A percentile compares a stretch with the other conserved stretches of the same genome.
These are phyloP conservation scores for Zoroaster sp. DNA, from an alignment of 53 echinoderm and acorn worm genomes.

Conservation along the genomic window DNA sequence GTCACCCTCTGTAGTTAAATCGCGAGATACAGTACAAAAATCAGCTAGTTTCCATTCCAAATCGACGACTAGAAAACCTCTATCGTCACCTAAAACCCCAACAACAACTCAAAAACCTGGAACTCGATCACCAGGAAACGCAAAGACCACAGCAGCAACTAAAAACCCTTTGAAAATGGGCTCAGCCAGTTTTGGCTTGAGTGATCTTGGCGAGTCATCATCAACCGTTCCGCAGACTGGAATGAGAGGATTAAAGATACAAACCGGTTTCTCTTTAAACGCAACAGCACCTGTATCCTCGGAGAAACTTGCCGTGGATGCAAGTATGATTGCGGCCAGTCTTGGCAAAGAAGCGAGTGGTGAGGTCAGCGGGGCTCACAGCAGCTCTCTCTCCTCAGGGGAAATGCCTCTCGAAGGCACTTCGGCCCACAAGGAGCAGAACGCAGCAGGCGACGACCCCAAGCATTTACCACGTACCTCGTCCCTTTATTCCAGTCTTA, in stretches of 20 bases:
- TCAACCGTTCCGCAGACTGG: neutral
- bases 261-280: neutral
- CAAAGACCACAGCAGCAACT: neutral
- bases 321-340: neutral
- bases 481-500: constrained; percentile 6
- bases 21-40: neutral
- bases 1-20: neutral
- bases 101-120: neutral
- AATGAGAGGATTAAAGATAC: constrained; percentile 1
- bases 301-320: neutral
- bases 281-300: neutral
- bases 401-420: constrained; percentile 16
- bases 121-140: neutral
- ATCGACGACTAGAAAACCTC: neutral
- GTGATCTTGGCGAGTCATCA: neutral
- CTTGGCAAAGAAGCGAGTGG: neutral
- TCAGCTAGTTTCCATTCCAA: constrained; percentile 17
- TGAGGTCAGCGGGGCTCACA: neutral
- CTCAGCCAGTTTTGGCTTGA: constrained; percentile 49
- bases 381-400: constrained; percentile 18
- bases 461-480: constrained; percentile 5
- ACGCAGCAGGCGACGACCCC: neutral
- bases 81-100: neutral
- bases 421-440: constrained; percentile 38
- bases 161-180: constrained; percentile 52